Base-by-base conservation (phyloP, 1,140 invertebrate genomes). In the Chironomus tepperi region DNA sequence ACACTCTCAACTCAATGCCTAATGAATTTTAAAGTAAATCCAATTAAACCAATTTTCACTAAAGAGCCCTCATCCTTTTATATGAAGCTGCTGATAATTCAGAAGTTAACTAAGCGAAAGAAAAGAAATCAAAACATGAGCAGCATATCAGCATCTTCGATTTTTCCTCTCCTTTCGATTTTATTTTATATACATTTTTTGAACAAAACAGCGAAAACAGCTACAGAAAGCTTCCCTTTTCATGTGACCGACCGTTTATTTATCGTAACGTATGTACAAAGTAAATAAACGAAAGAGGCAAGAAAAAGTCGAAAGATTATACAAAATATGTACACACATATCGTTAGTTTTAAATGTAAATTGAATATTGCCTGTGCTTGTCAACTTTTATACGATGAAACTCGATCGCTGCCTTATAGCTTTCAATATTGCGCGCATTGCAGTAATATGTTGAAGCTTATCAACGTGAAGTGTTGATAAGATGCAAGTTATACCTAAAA, bases 171-270 rank as follows among this genome's bases (percentile, higher is more conserved):
- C 47, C 47, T 15, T 57, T 57, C 47, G n/a, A 57, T 57, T n/a
- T 34, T 34, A 5, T 5, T 34, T 34, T 34, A 2, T 34, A 5
- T 34, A 34, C 1, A 34, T 34, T 34, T 34, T 34, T 2, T 12
- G 1, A 2, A 2, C 2, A 57, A 10, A n/a, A 57, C 2, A 57
- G n/a, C 10, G 47, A 57, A 57, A 57, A 57, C 47, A 2, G n/a
- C n/a, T 10, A 10, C 9, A 57, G 47, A 57, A 57, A 67, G 18
- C 65, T 70, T n/a, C 12, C n/a, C 47, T 12, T 57, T 70, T 70
- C 65, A 70, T 70, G 65, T 70, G 65, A 70, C 65, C 65, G 65
- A 70, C 65, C 65, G 65, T 70, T 70, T 70, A 70, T 70, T 70
- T 70, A 70, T 70, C 65, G 65, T 9, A 70, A n/a, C 3, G n/a